Evolutionary conservation across 2,113 vertebrate genomes (phyloP), one percentile per base, ranked within the genome.

Genomic region (Archilochus colubris): DNA sequence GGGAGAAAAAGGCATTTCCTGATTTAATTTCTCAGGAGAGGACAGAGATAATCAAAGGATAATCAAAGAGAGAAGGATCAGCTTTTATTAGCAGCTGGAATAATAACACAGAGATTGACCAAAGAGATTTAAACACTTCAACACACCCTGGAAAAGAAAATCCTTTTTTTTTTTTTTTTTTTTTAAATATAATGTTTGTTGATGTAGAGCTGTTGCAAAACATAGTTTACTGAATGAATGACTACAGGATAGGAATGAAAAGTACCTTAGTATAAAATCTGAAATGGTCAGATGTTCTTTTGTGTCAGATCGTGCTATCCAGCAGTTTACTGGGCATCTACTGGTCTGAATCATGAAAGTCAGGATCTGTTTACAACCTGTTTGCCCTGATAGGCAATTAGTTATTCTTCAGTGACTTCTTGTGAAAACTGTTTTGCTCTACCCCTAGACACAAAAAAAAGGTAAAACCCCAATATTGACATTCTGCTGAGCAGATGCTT

Each of bases 51-150:
- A 75, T 88, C 33, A 7, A 62, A 84, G 75, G 55, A 59, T 83
- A 86, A 92, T 84, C 38, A 82, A 78, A 91, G 43, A 91, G 23
- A 86, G 48, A 81, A 91, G 72, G 33, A 94, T 70, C 66, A 72
- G 62, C 57, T 25, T 68, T 24, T 82, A 85, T 87, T 72, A 94
- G 15, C 70, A 83, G 87, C 69, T 58, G 75, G 78, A 91, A 73
- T 73, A 89, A 78, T 59, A 92, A 64, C 27, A 59, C 15, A 82
- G 77, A 72, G 74, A 81, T 87, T 84, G 74, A 72, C 48, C 43
- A 61, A 87, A 85, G 46, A 58, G 31, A 82, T 95, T 87, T 87
- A 89, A 91, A 89, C 8, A 48, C 61, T 91, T 77, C 27, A 67
- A 43, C 46, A 55, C 46, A 67, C 7, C 7, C 38, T 89, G 76